A percentile compares a stretch with the other conserved stretches of the same genome.
These are phyloP conservation scores for Dermatophagoides farinae DNA, from an alignment of 1,140 invertebrate genomes.

Conservation along the genomic window DNA sequence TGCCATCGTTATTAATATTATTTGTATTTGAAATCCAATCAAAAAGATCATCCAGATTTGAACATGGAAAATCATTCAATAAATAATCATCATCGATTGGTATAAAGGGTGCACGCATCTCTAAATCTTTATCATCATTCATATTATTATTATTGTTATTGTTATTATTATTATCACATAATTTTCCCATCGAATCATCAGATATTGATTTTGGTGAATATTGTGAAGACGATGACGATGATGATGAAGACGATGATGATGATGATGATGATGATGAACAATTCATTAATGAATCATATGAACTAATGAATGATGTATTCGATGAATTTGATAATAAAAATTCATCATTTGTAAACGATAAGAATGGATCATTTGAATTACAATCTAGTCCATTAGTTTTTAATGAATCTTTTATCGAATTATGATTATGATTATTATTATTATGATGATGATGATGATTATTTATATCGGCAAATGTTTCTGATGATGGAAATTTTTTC, in stretches of 20 bases:
- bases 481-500: too few relatives aligned
- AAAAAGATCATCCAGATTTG: constrained; percentile 8
- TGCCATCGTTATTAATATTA: too few relatives aligned
- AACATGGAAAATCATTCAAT: constrained; percentile 2
- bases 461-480: too few relatives aligned
- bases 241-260: background rate
- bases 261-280: background rate
- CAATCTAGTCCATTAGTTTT: too few relatives aligned
- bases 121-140: constrained; percentile 3
- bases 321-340: background rate
- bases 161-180: constrained; percentile 4
- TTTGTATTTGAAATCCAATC: background rate
- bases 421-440: too few relatives aligned
- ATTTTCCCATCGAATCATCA: background rate
- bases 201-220: constrained; percentile 1
- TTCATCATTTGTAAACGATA: background rate
- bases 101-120: constrained; percentile 8
- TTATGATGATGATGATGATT: too few relatives aligned
- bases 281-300: background rate
- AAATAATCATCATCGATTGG: constrained; percentile 9
- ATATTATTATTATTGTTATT: constrained; percentile 6
- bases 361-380: constrained; percentile 1
- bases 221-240: background rate
- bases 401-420: too few relatives aligned
- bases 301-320: background rate